These are phyloP conservation scores for Cyprinodon variegatus DNA, from an alignment of 2,113 vertebrate genomes.

Conservation along the genomic window DNA sequence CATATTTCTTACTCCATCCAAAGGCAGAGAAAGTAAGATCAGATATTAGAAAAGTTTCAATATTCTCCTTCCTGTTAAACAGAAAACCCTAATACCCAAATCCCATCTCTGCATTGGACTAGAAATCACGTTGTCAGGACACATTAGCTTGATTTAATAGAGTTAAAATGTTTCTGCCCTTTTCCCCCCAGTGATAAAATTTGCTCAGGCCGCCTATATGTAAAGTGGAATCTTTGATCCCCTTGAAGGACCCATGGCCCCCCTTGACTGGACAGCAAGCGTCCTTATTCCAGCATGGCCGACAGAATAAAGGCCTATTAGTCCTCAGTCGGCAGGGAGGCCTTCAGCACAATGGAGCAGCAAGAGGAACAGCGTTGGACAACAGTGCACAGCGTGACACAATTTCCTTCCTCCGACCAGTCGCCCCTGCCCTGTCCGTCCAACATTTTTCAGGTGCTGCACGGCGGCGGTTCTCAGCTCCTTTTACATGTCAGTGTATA, in stretches of 20 bases:
- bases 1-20: background rate
- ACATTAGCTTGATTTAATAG: background rate
- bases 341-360: constrained; percentile 70
- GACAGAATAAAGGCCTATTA: constrained; percentile 68
- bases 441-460: constrained; percentile 70
- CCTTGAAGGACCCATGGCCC: background rate
- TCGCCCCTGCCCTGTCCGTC: constrained; percentile 45
- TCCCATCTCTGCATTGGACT: background rate
- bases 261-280: constrained; percentile 9
- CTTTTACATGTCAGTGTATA: constrained; percentile 42
- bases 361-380: constrained; percentile 72
- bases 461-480: constrained; percentile 59
- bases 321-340: constrained; percentile 65
- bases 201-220: background rate
- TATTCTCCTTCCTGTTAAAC: background rate
- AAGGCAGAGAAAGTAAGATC: background rate
- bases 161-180: background rate
- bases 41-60: background rate
- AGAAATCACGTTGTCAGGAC: background rate
- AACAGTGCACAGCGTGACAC: constrained; percentile 73
- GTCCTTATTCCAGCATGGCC: constrained; percentile 19
- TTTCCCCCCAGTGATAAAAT: background rate
- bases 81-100: background rate
- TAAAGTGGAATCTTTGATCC: background rate
- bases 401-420: constrained; percentile 79